Percentiles rank a stretch among this genome's conserved stretches.
phyloP scores from a whole-genome alignment of 2,797 vertebrate genomes.

The Rhynchotus rufescens region DNA sequence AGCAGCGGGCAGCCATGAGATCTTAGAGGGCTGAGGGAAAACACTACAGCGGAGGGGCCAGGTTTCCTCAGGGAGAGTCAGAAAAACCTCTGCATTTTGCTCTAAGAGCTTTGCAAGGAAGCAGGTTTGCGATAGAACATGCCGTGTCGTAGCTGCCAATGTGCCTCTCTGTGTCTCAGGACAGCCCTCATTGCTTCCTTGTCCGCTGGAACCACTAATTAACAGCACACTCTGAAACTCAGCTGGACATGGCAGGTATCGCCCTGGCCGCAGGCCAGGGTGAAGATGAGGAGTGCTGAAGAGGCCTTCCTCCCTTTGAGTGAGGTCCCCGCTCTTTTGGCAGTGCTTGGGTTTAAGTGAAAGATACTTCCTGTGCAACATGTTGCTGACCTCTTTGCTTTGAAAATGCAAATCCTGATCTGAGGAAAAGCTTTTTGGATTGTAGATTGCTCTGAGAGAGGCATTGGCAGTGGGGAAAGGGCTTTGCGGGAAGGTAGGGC shows the following conservation, averaged over 20 bases:
- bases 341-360: not conserved
- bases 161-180: rapidly evolving
- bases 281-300: not conserved
- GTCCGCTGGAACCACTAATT: not conserved
- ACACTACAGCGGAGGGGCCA: not conserved
- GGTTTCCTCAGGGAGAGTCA: not conserved
- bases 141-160: not conserved
- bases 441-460: not conserved
- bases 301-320: not conserved
- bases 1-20: not conserved
- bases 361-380: rapidly evolving
- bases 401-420: not conserved
- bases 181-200: not conserved
- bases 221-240: rapidly evolving
- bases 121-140: not conserved
- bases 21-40: not conserved
- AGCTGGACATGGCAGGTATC: not conserved
- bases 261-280: not conserved
- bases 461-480: not conserved
- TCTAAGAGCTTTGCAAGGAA: not conserved
- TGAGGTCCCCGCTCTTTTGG: not conserved
- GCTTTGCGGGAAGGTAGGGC: not conserved
- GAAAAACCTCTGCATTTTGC: rapidly evolving
- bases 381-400: not conserved
- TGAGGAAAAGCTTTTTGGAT: not conserved